Percentiles rank a stretch among this genome's conserved stretches.
phyloP scores from a whole-genome alignment of 2,113 vertebrate species.

The Myodes glareolus region DNA sequence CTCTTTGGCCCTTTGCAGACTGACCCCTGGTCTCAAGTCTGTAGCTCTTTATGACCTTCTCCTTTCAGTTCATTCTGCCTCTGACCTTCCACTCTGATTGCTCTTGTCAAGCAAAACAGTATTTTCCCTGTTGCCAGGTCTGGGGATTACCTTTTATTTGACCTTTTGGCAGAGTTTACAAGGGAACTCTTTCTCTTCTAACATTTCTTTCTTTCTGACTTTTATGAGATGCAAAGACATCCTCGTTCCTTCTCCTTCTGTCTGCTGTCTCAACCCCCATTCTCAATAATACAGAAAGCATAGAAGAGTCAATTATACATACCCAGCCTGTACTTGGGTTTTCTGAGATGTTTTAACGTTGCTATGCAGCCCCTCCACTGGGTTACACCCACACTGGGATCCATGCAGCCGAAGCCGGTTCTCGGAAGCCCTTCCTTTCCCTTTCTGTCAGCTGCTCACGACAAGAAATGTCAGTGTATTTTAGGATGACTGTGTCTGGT shows the following conservation, averaged over 20 bases:
- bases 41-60: background rate
- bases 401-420: background rate
- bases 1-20: background rate
- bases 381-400: background rate
- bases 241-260: background rate
- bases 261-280: no score
- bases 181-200: background rate
- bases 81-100: background rate
- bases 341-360: background rate
- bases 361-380: rapidly evolving
- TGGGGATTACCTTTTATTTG: slow-evolving; percentile 12
- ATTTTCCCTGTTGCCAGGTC: slow-evolving; percentile 1
- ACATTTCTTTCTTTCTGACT: background rate
- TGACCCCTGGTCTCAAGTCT: background rate
- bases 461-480: background rate
- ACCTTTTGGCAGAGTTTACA: background rate
- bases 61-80: background rate
- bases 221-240: background rate
- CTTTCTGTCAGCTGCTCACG: background rate
- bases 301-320: background rate
- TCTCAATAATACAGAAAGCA: background rate
- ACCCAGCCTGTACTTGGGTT: background rate
- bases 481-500: background rate
- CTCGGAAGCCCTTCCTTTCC: background rate
- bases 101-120: slow-evolving; percentile 21